Percentiles rank a stretch among this genome's conserved stretches.
These are phyloP conservation scores for human (Homo sapiens) DNA, from an alignment of 2,113 vertebrate genomes.

Conservation along the genomic window GRCh38 chrX:92245001-92245500, in stretches of 20 bases:
- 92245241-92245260: conserved; percentile 60
- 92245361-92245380: conserved; percentile 15
- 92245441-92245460: neutral
- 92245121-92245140: conserved; percentile 73
- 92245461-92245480: neutral
- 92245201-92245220: conserved; percentile 57
- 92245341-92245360: conserved; percentile 35
- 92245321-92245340: neutral
- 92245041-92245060: neutral
- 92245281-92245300: conserved; percentile 47
- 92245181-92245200: conserved; percentile 59
- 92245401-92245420: conserved; percentile 24
- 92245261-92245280: conserved; percentile 14
- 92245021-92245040: conserved; percentile 56
- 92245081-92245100: conserved; percentile 52
- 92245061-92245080: conserved; percentile 50
- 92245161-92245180: conserved; percentile 57
- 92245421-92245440: neutral
- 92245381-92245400: neutral
- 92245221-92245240: conserved; percentile 64
- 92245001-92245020: neutral
- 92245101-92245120: conserved; percentile 55
- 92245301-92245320: conserved; percentile 51
- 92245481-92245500: neutral
- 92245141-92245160: conserved; percentile 67